Evolutionary conservation across 1,140 invertebrate genomes (phyloP), one percentile per base, ranked within the genome.

Genomic region (Epicauta chinensis): DNA sequence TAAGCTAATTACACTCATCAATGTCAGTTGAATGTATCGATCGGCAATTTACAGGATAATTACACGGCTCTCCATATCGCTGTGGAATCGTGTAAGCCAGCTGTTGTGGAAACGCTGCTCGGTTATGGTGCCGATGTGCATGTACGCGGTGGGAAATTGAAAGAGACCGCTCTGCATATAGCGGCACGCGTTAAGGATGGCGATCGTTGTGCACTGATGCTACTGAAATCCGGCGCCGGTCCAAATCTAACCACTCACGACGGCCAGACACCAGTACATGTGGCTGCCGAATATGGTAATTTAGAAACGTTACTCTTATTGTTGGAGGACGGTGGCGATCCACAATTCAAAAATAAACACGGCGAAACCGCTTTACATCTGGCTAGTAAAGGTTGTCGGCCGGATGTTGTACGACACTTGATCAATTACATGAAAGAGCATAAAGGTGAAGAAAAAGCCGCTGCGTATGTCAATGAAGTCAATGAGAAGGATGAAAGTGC

Each of bases 1-100:
- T 94, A 75, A 81, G 80, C 72, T 55, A 17, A n/a, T 31, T 39
- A 56, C 29, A 50, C 49, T 44, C 39, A 32, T 31, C 9, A 34
- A 16, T 14, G 12, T 32, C n/a, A 40, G n/a, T 14, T 34, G 11
- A 11, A 34, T 12, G 3, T 34, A 11, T 34, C 11, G 10, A 34
- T n/a, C 11, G 32, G 3, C 40, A 15, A 32, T 14, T 63, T 66
- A n/a, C 53, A 98, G 88, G 94, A 98, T 66, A 95, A 97, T 66
- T 97, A 94, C 69, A 98, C 97, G 14, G 93, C 97, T n/a, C 75
- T 99, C 0, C 97, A 99, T 66, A 91, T 98, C 60, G 96, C 95
- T n/a, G 95, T 98, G 2, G 91, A 98, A 72, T 91, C 89, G 31
- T 89, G 90, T 48, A 96, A 97, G 68, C 93, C 95, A 7, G 82